phyloP scores from a whole-genome alignment of 1,140 invertebrate genomes.

The Zaprionus taronus region DNA sequence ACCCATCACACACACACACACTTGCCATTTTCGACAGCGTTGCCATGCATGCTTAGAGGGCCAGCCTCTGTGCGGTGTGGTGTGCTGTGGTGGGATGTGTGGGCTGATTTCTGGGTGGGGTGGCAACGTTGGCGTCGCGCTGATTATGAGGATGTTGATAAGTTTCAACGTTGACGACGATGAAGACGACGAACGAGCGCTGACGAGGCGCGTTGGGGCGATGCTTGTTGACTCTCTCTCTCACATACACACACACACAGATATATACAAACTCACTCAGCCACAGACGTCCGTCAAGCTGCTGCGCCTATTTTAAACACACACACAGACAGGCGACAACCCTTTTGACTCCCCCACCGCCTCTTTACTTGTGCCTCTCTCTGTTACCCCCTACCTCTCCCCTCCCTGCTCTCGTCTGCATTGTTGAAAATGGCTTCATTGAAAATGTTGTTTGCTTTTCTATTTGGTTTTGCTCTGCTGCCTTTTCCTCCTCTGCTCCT shows the following conservation, averaged over 20 bases:
- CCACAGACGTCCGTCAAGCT: constrained; percentile 50
- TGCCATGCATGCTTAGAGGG: constrained; percentile 58
- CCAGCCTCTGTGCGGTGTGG: background rate
- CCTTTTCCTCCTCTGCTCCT: constrained; percentile 50
- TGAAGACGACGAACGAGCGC: constrained; percentile 41
- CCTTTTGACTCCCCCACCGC: constrained; percentile 39
- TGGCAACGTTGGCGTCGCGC: constrained; percentile 66
- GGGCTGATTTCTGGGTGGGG: constrained; percentile 51
- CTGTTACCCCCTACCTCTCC: background rate
- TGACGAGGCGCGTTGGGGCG: constrained; percentile 46
- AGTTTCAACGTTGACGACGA: constrained; percentile 58
- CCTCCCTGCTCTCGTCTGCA: background rate
- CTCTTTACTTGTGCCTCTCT: background rate
- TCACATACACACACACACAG: constrained; percentile 1
- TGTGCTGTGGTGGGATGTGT: constrained; percentile 9
- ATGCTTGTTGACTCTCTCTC: constrained; percentile 52
- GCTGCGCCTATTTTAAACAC: constrained; percentile 59
- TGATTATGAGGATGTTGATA: constrained; percentile 83
- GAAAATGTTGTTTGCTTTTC: constrained; percentile 83
- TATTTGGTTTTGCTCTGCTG: constrained; percentile 78
- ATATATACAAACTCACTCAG: constrained; percentile 26
- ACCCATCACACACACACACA: constrained; percentile 49
- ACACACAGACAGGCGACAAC: constrained; percentile 43
- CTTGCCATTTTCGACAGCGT: constrained; percentile 52
- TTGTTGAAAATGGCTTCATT: constrained; percentile 80